Conservation (phyloP, 2,797 vertebrate genomes). For the Chloroceryle amazona region DNA sequence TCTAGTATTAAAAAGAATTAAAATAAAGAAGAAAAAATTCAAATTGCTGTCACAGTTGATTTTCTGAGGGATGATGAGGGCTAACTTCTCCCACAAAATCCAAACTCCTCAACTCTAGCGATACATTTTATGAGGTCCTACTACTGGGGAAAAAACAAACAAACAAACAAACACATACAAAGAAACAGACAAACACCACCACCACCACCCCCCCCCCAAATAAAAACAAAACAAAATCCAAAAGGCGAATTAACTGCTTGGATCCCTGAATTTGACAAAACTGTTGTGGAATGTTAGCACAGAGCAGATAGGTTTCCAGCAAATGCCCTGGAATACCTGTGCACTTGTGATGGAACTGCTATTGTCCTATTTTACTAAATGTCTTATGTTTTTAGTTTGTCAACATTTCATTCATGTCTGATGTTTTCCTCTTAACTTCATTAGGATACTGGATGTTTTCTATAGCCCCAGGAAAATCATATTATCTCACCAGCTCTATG, state of each 20-base stretch:
- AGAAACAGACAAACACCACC: too few relatives aligned
- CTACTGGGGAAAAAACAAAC: background rate
- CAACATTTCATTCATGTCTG: background rate
- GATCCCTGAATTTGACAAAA: background rate
- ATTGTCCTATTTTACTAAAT: background rate
- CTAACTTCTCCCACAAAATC: background rate
- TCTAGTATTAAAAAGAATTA: background rate
- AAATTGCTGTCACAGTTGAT: background rate
- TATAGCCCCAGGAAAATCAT: background rate
- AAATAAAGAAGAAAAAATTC: background rate
- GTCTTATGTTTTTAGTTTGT: background rate
- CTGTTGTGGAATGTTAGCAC: background rate
- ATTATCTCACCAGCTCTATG: background rate
- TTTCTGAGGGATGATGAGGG: background rate
- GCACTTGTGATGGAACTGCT: background rate
- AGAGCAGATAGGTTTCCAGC: background rate
- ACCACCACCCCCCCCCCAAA: too few relatives aligned
- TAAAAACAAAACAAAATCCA: too few relatives aligned
- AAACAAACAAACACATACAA: too few relatives aligned
- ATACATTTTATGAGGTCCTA: background rate
- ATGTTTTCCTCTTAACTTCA: background rate
- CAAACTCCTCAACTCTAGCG: background rate
- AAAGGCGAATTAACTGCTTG: background rate
- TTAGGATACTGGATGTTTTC: background rate
- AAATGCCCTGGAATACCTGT: background rate